Conservation (phyloP, 2,113 vertebrate genomes). For the Apaloderma vittatum region DNA sequence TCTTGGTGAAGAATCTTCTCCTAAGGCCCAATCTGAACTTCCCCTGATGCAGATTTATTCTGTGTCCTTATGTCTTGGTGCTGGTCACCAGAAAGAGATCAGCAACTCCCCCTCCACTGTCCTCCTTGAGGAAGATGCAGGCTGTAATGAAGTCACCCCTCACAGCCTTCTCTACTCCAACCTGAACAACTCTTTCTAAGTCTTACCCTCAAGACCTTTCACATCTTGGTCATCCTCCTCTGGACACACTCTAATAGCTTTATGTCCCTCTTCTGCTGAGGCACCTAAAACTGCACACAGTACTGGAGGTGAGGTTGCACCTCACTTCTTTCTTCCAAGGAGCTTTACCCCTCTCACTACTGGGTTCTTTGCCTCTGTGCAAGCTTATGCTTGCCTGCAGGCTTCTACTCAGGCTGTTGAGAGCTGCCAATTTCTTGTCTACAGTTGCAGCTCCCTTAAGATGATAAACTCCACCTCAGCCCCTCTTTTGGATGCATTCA, state of each 20-base stretch:
- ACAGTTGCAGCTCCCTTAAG: not conserved
- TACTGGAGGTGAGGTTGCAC: fast-evolving
- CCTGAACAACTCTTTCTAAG: not conserved
- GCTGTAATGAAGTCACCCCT: not conserved
- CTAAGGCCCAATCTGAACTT: not conserved
- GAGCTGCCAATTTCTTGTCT: not conserved
- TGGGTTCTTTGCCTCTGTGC: not conserved
- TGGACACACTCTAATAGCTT: no score
- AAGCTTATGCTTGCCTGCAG: not conserved
- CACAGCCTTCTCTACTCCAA: not conserved
- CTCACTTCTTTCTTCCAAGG: not conserved
- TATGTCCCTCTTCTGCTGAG: not conserved
- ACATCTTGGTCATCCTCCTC: not conserved
- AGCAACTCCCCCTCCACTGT: fast-evolving
- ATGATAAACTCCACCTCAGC: not conserved
- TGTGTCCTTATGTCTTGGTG: fast-evolving
- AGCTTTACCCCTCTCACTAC: not conserved
- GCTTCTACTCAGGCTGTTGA: not conserved
- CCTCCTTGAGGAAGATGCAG: not conserved
- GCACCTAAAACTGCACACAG: not conserved
- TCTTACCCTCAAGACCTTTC: not conserved
- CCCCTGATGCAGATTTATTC: not conserved
- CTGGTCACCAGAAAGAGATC: not conserved
- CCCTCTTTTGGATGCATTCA: not conserved
- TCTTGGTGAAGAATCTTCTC: not conserved